Conservation (phyloP, 2,113 vertebrate genomes). For the Numida meleagris region DNA sequence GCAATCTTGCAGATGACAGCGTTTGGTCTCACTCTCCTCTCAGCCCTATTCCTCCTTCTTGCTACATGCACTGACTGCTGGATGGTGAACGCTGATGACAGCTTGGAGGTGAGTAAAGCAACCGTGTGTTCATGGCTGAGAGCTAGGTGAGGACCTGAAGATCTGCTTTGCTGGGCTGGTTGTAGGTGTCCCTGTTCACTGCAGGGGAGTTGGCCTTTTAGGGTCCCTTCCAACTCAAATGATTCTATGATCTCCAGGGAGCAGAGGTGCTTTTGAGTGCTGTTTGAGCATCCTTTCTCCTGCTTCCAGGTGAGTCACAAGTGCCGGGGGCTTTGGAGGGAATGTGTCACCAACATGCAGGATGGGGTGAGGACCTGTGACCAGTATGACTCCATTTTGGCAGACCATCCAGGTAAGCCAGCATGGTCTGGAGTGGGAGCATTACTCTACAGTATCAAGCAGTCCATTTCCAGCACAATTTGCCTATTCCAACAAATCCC, state of each 20-base stretch:
- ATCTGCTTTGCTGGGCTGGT: background rate
- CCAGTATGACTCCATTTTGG: slow-evolving; percentile 79
- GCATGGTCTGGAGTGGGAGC: background rate
- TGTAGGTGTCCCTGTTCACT: too few species aligned
- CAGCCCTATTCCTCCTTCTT: slow-evolving; percentile 72
- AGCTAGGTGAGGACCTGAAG: background rate
- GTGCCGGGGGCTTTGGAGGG: slow-evolving; percentile 79
- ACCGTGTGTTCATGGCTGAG: background rate
- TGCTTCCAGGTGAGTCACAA: slow-evolving; percentile 76
- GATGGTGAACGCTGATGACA: slow-evolving; percentile 81
- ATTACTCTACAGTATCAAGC: background rate
- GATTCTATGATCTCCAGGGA: background rate
- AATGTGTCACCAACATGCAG: slow-evolving; percentile 79
- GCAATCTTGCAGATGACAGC: slow-evolving; percentile 54
- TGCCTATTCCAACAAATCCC: background rate
- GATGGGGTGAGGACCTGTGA: slow-evolving; percentile 79
- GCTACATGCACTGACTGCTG: slow-evolving; percentile 80
- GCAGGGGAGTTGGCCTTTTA: too few species aligned
- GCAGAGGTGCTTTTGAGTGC: background rate
- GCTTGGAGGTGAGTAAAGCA: slow-evolving; percentile 73
- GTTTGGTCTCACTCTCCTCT: slow-evolving; percentile 61
- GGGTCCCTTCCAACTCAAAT: too few species aligned
- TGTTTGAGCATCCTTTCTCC: background rate
- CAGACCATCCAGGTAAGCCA: slow-evolving; percentile 75
- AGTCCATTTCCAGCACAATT: background rate